phyloP scores from a whole-genome alignment of 2,797 vertebrate genomes.

The Zalophus californianus region DNA sequence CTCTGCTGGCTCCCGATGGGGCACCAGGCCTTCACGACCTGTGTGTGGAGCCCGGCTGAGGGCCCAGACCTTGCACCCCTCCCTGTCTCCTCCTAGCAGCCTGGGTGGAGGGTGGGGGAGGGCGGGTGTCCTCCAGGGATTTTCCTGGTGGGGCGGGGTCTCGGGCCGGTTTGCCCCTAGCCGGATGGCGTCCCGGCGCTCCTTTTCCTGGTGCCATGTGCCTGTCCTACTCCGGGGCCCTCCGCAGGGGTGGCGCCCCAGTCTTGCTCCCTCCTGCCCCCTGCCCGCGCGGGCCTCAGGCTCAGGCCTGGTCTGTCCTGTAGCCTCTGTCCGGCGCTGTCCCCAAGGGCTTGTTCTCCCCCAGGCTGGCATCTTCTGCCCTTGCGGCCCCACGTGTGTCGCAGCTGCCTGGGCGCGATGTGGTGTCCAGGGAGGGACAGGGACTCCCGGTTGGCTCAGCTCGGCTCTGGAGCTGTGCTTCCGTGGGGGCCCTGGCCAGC shows the following conservation, averaged over 20 bases:
- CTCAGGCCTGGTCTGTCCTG: background rate
- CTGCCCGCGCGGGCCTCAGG: background rate
- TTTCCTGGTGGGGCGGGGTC: background rate
- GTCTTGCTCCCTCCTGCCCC: background rate
- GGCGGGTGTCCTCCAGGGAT: background rate
- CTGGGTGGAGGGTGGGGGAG: too few relatives aligned
- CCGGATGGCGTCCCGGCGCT: background rate
- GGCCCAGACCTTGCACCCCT: background rate
- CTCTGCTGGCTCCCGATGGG: background rate
- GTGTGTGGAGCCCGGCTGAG: background rate
- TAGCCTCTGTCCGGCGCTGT: background rate
- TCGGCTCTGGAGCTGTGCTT: background rate
- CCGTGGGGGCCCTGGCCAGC: background rate
- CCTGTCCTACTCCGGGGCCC: background rate
- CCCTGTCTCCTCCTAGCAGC: background rate
- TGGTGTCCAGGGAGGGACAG: background rate
- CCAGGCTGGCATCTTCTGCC: background rate
- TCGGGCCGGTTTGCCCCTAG: background rate
- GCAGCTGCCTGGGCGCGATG: too few relatives aligned
- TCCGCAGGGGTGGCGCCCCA: fast-evolving
- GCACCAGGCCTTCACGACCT: background rate
- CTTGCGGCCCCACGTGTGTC: background rate
- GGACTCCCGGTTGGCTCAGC: background rate
- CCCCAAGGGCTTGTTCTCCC: background rate
- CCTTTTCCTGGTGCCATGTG: background rate